phyloP scores from a whole-genome alignment of 2,888 invertebrate species.

The Lasius platythorax region DNA sequence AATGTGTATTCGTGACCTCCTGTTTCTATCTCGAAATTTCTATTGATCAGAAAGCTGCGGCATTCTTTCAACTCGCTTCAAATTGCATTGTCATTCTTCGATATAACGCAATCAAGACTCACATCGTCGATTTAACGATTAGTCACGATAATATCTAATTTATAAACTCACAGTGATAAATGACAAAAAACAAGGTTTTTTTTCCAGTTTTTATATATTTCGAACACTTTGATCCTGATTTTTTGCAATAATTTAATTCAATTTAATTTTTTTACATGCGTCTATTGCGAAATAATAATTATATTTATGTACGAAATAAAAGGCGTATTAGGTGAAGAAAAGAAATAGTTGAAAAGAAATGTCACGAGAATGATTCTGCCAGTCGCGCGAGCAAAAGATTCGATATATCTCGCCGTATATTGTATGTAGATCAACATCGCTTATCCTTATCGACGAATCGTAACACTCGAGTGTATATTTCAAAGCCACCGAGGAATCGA shows the following conservation, averaged over 20 bases:
- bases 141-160: neutral
- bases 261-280: neutral
- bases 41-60: neutral
- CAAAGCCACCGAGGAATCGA: neutral
- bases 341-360: conserved; percentile 5
- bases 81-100: conserved; percentile 23
- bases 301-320: neutral
- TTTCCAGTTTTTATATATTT: neutral
- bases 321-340: neutral
- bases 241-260: neutral
- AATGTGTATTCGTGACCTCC: conserved; percentile 48
- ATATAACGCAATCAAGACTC: neutral
- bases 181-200: neutral
- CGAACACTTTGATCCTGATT: neutral
- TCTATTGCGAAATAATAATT: neutral
- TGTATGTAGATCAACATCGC: neutral
- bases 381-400: neutral
- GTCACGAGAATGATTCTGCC: neutral
- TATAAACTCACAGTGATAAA: neutral
- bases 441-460: neutral
- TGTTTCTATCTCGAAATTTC: conserved; percentile 4
- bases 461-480: neutral
- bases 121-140: neutral
- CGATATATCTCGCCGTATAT: neutral
- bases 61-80: neutral